A percentile compares a stretch with the other conserved stretches of the same genome.
These are phyloP conservation scores for Spheniscus mendiculus DNA, from an alignment of 2,113 vertebrate species.

Conservation along the genomic window DNA sequence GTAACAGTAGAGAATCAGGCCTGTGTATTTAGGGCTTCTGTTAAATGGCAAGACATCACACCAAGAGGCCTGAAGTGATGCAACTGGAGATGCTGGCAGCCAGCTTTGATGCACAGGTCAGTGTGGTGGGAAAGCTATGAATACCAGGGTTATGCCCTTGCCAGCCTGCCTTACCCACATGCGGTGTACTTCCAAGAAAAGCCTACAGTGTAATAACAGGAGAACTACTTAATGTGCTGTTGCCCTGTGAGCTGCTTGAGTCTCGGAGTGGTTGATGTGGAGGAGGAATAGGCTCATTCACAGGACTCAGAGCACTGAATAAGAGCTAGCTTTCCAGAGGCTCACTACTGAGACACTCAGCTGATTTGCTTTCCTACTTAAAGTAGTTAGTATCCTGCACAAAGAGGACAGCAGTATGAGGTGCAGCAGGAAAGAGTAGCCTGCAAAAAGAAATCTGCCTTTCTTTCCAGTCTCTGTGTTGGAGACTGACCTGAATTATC, in stretches of 20 bases:
- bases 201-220: background rate
- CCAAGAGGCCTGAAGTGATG: slow-evolving; percentile 24
- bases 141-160: slow-evolving; percentile 64
- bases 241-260: background rate
- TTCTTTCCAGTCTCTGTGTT: background rate
- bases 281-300: background rate
- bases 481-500: rapidly evolving
- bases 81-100: slow-evolving; percentile 30
- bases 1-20: background rate
- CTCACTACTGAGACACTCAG: background rate
- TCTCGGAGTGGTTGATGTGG: background rate
- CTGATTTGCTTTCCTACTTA: background rate
- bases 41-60: slow-evolving; percentile 24
- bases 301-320: background rate
- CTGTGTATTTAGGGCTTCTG: background rate
- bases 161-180: slow-evolving; percentile 53
- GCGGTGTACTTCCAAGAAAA: slow-evolving; percentile 49
- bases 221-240: slow-evolving; percentile 10
- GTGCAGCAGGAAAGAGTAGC: background rate
- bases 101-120: slow-evolving; percentile 21
- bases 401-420: background rate
- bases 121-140: slow-evolving; percentile 37
- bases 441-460: background rate
- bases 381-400: background rate
- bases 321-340: background rate